Evolutionary conservation across 92 coral and sea anemone genomes (phyloP).

Genomic region (Ricordea florida): DNA sequence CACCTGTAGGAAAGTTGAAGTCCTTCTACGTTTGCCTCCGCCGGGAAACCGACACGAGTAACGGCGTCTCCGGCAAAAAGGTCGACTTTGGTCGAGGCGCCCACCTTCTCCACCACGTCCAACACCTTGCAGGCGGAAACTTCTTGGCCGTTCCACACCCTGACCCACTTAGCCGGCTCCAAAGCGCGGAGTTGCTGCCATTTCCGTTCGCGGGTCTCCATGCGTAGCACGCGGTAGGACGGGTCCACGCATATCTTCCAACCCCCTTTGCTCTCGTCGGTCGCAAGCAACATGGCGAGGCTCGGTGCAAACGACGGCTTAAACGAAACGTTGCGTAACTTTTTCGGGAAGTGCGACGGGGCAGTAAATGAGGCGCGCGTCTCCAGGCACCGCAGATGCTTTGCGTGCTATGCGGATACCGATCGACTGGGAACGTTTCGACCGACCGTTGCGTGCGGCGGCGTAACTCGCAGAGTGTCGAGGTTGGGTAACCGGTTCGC

Average conservation of each 20-base stretch:
- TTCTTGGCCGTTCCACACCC: not conserved
- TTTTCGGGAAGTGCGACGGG: not conserved
- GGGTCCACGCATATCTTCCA: not conserved
- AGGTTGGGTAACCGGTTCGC: conserved; percentile 7
- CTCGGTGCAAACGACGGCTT: not conserved
- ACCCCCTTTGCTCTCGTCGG: no score
- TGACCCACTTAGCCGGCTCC: not conserved
- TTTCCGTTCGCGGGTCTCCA: not conserved
- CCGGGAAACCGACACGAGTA: not conserved
- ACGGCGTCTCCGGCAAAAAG: not conserved
- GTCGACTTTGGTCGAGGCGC: not conserved
- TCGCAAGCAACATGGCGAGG: not conserved
- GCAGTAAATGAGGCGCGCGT: conserved; percentile 3
- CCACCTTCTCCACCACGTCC: not conserved
- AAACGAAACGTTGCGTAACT: not conserved
- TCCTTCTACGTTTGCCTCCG: no score
- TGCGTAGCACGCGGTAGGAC: not conserved
- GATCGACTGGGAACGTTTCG: not conserved
- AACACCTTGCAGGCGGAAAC: not conserved
- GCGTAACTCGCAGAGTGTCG: not conserved
- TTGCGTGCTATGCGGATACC: not conserved
- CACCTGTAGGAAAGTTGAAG: no score
- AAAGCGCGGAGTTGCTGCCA: not conserved
- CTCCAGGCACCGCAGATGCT: not conserved
- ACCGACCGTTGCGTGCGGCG: not conserved